These are phyloP conservation scores for Caenorhabditis doughertyi DNA, from an alignment of 2,888 invertebrate species.

Conservation along the genomic window DNA sequence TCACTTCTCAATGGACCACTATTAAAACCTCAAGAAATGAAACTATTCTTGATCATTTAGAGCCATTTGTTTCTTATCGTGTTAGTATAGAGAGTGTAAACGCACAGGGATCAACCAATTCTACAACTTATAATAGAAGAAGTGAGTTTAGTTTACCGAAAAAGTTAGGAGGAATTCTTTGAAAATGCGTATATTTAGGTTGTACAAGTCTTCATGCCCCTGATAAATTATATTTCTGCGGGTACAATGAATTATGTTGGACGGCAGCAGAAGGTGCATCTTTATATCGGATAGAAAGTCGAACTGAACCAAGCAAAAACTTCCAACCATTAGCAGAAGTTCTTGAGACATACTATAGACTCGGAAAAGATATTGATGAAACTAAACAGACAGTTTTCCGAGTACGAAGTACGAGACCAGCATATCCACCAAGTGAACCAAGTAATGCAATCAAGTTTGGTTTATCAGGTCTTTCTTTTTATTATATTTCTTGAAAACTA, in stretches of 20 bases:
- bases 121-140: slow-evolving; percentile 64
- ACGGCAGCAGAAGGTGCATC: slow-evolving; percentile 66
- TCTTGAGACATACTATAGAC: slow-evolving; percentile 60
- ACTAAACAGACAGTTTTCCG: slow-evolving; percentile 47
- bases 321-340: slow-evolving; percentile 66
- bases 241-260: slow-evolving; percentile 67
- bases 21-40: slow-evolving; percentile 59
- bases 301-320: slow-evolving; percentile 43
- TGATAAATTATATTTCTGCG: slow-evolving; percentile 56
- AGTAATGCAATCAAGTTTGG: slow-evolving; percentile 43
- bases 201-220: slow-evolving; percentile 68
- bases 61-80: slow-evolving; percentile 72
- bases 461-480: slow-evolving; percentile 27
- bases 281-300: slow-evolving; percentile 69
- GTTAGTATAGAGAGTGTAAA: slow-evolving; percentile 74
- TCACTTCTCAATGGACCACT: slow-evolving; percentile 42
- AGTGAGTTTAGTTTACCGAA: slow-evolving; percentile 47
- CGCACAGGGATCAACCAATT: slow-evolving; percentile 69
- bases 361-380: slow-evolving; percentile 44
- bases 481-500: not conserved
- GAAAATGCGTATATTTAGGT: slow-evolving; percentile 36
- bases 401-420: slow-evolving; percentile 62
- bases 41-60: slow-evolving; percentile 52
- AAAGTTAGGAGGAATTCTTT: too few relatives aligned
- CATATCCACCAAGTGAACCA: slow-evolving; percentile 65